Conservation (phyloP, 2,113 vertebrate species). For the Hippocampus abdominalis region DNA sequence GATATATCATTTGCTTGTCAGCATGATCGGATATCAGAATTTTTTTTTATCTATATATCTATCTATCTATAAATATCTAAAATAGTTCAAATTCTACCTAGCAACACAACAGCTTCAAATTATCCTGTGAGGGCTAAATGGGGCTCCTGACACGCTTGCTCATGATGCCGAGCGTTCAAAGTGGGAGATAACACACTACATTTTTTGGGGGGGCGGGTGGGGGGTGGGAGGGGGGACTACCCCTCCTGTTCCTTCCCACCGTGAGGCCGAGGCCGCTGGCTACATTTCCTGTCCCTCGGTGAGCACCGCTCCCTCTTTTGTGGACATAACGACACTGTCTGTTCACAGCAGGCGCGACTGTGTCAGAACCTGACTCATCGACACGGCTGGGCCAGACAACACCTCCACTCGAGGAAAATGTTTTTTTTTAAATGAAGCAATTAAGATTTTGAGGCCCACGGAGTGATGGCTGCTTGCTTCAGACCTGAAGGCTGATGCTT, state of each 20-base stretch:
- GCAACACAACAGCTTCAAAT: background rate
- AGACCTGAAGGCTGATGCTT: no score
- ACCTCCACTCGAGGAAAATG: background rate
- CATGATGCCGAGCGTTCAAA: slow-evolving; percentile 23
- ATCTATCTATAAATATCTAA: no score
- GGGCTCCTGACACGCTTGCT: background rate
- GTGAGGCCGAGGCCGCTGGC: slow-evolving; percentile 51
- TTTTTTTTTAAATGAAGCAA: no score
- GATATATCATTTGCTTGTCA: no score
- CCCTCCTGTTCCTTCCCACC: slow-evolving; percentile 68
- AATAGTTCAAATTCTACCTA: background rate
- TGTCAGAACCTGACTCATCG: slow-evolving; percentile 12
- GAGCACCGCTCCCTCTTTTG: slow-evolving; percentile 46
- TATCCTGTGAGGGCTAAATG: background rate
- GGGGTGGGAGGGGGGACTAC: no score
- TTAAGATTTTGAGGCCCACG: no score
- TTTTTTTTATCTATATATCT: no score
- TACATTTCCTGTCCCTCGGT: slow-evolving; percentile 55
- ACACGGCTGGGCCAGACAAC: background rate
- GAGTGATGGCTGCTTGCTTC: no score
- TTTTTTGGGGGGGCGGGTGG: slow-evolving; percentile 13
- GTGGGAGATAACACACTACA: slow-evolving; percentile 35
- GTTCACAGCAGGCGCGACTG: background rate
- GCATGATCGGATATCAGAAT: no score
- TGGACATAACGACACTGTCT: slow-evolving; percentile 8